Percentiles rank a stretch among this genome's conserved stretches.
Conservation (phyloP, 2,113 vertebrate species). For the Rhabdornis inornatus region DNA sequence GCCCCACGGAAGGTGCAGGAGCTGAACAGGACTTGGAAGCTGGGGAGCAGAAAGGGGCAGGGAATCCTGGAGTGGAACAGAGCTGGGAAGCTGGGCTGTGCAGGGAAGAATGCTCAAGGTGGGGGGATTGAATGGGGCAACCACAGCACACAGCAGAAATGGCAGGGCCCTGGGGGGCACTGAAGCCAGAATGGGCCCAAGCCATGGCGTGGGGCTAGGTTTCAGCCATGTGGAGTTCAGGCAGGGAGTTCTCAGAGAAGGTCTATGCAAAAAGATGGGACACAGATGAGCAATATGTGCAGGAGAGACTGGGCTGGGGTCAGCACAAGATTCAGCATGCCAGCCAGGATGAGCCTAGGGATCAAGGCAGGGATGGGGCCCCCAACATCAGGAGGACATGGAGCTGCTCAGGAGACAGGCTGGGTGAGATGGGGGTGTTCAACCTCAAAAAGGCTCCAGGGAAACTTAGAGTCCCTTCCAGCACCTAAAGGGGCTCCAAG, state of each 20-base stretch:
- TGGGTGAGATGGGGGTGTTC: neutral
- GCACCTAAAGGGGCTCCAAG: neutral
- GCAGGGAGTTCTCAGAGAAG: neutral
- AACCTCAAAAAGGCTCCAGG: neutral
- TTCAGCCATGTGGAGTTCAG: neutral
- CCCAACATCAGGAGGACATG: neutral
- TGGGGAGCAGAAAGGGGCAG: neutral
- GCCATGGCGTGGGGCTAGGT: neutral
- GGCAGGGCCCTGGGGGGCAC: too few species aligned
- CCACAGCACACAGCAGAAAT: neutral
- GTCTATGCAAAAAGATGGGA: neutral
- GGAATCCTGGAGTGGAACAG: neutral
- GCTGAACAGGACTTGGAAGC: neutral
- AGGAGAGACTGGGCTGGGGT: neutral
- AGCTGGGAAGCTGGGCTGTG: neutral
- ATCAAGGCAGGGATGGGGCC: too few species aligned
- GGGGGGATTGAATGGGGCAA: neutral
- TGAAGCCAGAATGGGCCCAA: neutral
- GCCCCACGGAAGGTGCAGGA: neutral
- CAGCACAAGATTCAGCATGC: neutral
- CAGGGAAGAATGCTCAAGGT: too few species aligned
- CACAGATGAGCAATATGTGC: neutral
- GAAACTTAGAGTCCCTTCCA: neutral
- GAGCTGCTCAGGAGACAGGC: neutral
- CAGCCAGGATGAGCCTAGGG: neutral